Evolutionary conservation across 2,888 invertebrate species (phyloP), one percentile per base, ranked within the genome.

Genomic region (Drosophila differens): DNA sequence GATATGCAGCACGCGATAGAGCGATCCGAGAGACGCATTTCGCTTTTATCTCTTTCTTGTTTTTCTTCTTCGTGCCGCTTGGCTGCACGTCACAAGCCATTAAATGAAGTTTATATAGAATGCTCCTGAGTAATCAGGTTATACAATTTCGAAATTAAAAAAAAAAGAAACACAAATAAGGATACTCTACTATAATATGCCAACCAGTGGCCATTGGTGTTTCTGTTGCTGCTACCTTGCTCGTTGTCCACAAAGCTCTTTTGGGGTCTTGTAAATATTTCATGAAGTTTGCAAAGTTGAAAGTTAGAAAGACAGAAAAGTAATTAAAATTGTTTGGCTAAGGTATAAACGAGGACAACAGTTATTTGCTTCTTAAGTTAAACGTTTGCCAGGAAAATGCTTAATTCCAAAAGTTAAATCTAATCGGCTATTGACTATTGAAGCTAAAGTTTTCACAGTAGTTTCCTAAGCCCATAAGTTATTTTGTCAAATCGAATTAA

Each of bases 111-210:
- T 72, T 63, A 71, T 58, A 47, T 25, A 19, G 35, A 59, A 71
- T 73, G 65, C 83, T 79, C 74, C 74, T 62, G 70, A 79, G 82
- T 74, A 84, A 82, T 73, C 87, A 67, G 85, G 80, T 84, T 84
- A 80, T 72, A 82, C 76, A 84, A 89, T 85, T 89, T 89, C 70
- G 32, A 87, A 85, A 89, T 84, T 74, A 82, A 84, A 89, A 75
- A 74, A 74, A 28, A 3, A 83, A 73, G 64, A 25, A 9, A 25
- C 9, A 70, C 61, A 87, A 87, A 78, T 74, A 79, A 69, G 60
- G 61, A 61, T 47, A 57, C 49, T 59, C 35, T 67, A 65, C 57
- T 49, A 61, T 9, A 65, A 47, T 65, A 72, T 53, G 64, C 64
- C 53, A 79, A 54, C 16, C 51, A 61, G 41, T 19, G 44, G 22